These are phyloP conservation scores for Xiphias gladius DNA, from an alignment of 2,113 vertebrate genomes.

Conservation along the genomic window DNA sequence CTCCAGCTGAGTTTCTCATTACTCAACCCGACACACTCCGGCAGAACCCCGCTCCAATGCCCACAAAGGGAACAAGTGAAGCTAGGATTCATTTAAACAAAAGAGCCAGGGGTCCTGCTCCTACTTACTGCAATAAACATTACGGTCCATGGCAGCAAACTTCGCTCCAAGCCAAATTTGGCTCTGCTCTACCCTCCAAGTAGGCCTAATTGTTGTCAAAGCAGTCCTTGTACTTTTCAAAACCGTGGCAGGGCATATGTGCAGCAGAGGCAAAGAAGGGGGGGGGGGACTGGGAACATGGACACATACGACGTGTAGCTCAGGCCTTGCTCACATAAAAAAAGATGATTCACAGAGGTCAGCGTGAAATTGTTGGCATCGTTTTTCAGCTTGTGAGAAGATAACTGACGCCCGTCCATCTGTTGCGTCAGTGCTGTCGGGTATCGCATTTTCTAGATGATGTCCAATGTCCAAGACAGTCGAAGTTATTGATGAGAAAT, in stretches of 20 bases:
- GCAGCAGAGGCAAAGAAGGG: not conserved
- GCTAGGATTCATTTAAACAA: constrained; percentile 63
- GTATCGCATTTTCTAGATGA: constrained; percentile 24
- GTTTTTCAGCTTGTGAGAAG: constrained; percentile 18
- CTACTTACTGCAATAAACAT: constrained; percentile 52
- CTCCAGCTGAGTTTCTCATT: constrained; percentile 71
- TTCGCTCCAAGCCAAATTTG: constrained; percentile 69
- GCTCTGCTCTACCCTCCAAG: constrained; percentile 26
- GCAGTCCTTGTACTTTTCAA: constrained; percentile 44
- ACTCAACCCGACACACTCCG: constrained; percentile 53
- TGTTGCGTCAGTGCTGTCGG: constrained; percentile 27
- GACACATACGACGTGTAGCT: not conserved
- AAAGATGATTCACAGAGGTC: constrained; percentile 34
- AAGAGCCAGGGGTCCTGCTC: constrained; percentile 49
- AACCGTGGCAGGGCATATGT: constrained; percentile 1
- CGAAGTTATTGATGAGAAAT: constrained; percentile 60
- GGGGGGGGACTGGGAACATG: not conserved
- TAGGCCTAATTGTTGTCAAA: constrained; percentile 12
- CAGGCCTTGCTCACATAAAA: not conserved
- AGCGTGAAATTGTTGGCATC: constrained; percentile 47
- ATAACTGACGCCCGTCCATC: constrained; percentile 29
- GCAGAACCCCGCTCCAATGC: constrained; percentile 37
- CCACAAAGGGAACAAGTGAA: constrained; percentile 51
- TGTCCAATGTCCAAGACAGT: constrained; percentile 2
- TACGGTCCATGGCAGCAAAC: not conserved